Evolutionary conservation across 2,797 vertebrate genomes (phyloP).

Genomic region (Enteromius argenteus): DNA sequence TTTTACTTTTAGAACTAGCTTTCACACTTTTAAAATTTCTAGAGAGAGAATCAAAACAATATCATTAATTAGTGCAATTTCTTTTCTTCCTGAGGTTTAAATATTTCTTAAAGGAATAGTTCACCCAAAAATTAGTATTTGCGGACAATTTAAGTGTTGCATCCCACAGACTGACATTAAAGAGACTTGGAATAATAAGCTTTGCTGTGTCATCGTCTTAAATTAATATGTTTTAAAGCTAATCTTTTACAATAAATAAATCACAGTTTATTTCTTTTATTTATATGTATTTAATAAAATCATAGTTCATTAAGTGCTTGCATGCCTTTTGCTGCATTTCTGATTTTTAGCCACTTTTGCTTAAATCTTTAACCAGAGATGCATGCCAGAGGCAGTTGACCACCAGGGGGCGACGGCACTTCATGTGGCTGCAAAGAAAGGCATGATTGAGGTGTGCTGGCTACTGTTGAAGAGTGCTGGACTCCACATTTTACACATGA

Average conservation of each 20-base stretch:
- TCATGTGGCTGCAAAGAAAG: slow-evolving; percentile 82
- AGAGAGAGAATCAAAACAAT: not conserved
- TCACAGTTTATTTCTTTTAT: not conserved
- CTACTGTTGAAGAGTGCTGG: slow-evolving; percentile 77
- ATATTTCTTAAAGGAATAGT: not conserved
- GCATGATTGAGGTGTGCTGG: slow-evolving; percentile 81
- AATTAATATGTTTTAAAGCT: slow-evolving; percentile 1
- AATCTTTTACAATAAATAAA: not conserved
- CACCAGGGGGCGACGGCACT: slow-evolving; percentile 80
- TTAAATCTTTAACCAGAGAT: slow-evolving; percentile 69
- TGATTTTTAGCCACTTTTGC: not conserved
- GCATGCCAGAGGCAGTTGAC: slow-evolving; percentile 76
- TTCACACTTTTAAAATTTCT: not conserved
- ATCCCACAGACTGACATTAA: slow-evolving; percentile 21
- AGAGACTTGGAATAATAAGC: slow-evolving; percentile 14
- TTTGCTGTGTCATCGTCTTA: not conserved
- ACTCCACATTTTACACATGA: slow-evolving; percentile 75
- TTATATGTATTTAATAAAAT: not conserved
- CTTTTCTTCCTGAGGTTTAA: not conserved
- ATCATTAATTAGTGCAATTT: not conserved
- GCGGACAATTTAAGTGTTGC: not conserved
- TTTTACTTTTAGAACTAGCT: not conserved
- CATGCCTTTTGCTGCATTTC: not conserved
- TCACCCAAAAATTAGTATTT: not conserved
- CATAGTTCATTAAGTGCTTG: not conserved